Conservation (phyloP, 2,888 invertebrate species). For the Eilema griseolum region DNA sequence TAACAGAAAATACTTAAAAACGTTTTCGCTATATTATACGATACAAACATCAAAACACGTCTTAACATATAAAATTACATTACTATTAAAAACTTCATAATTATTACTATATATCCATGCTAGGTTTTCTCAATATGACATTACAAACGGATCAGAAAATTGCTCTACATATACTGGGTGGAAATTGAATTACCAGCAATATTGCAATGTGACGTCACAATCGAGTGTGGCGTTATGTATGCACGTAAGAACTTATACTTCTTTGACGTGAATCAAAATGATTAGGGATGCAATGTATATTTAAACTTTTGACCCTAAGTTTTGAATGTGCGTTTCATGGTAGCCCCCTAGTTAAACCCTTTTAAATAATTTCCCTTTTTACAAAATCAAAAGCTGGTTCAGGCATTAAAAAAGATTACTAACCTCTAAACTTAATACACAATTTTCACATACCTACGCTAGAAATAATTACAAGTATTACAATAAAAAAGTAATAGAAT, state of each 20-base stretch:
- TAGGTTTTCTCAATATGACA: slow-evolving; percentile 3
- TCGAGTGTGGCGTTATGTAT: not conserved
- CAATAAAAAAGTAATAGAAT: too few relatives aligned
- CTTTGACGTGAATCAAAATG: not conserved
- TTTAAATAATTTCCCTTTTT: not conserved
- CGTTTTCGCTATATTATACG: slow-evolving; percentile 6
- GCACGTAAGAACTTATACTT: slow-evolving; percentile 4
- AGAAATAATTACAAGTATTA: too few relatives aligned
- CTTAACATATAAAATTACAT: slow-evolving; percentile 42
- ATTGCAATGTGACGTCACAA: not conserved
- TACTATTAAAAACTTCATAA: slow-evolving; percentile 53
- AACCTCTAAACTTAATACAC: too few relatives aligned
- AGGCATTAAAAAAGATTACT: not conserved
- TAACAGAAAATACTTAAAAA: slow-evolving; percentile 3
- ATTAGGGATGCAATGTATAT: not conserved
- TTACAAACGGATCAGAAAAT: not conserved
- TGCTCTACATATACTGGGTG: not conserved
- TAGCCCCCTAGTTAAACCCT: too few relatives aligned
- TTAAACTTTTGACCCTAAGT: too few relatives aligned
- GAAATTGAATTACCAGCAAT: not conserved
- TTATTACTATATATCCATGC: slow-evolving; percentile 49
- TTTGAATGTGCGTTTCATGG: too few relatives aligned
- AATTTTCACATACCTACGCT: too few relatives aligned
- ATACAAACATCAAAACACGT: slow-evolving; percentile 22
- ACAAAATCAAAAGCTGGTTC: not conserved